A percentile compares a stretch with the other conserved stretches of the same genome.
Conservation (phyloP, 2,113 vertebrate genomes). For the Myxocyprinus asiaticus region DNA sequence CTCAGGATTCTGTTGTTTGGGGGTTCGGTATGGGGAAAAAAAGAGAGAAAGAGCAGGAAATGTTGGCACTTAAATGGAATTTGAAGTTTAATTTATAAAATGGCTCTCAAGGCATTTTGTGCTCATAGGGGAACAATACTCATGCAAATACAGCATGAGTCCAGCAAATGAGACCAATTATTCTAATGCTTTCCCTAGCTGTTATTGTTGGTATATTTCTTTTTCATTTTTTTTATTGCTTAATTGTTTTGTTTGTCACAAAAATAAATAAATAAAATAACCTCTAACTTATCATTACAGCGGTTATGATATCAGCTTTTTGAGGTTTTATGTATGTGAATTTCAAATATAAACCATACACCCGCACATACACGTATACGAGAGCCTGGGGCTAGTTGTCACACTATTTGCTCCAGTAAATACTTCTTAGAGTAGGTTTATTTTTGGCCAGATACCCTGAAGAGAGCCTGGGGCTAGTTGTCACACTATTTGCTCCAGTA, state of each 20-base stretch:
- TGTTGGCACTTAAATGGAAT: neutral
- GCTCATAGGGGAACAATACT: constrained; percentile 4
- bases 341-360: neutral
- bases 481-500: no score
- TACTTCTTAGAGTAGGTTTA: no score
- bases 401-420: no score
- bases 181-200: constrained; percentile 11
- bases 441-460: no score
- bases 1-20: constrained; percentile 15
- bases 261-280: neutral
- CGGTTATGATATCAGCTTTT: neutral
- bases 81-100: constrained; percentile 38
- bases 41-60: neutral
- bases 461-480: no score
- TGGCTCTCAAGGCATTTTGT: neutral
- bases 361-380: no score
- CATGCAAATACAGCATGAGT: constrained; percentile 25
- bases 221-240: neutral
- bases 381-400: no score
- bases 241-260: neutral
- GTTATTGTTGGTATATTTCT: neutral
- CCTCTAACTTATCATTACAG: neutral
- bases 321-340: neutral
- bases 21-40: neutral
- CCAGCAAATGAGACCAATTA: constrained; percentile 5